Evolutionary conservation across 2,888 invertebrate genomes (phyloP).

Genomic region (Hyles lineata): DNA sequence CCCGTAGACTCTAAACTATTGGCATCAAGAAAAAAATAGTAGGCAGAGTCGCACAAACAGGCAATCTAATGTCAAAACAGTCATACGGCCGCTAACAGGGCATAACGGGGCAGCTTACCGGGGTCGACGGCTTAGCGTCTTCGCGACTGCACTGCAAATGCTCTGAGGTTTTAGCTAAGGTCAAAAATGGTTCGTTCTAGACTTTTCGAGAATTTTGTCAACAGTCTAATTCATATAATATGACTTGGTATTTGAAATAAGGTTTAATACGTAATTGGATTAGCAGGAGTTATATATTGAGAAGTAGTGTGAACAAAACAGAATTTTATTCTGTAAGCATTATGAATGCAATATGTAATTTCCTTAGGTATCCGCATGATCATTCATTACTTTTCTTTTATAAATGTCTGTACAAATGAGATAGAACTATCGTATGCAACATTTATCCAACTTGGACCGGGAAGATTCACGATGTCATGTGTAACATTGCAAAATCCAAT

Average conservation of each 20-base stretch:
- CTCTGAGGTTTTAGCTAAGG: background rate
- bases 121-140: slow-evolving; percentile 1
- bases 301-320: no score
- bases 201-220: background rate
- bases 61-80: background rate
- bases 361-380: no score
- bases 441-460: background rate
- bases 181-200: background rate
- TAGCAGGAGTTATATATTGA: no score
- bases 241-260: no score
- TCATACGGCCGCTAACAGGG: background rate
- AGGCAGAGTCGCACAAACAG: background rate
- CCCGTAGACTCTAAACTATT: no score
- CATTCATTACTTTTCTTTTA: no score
- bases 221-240: no score
- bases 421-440: background rate
- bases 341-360: no score
- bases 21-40: background rate
- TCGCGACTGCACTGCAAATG: background rate
- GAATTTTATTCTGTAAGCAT: no score
- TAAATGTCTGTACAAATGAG: background rate
- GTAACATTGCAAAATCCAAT: slow-evolving; percentile 7
- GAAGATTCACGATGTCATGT: background rate
- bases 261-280: no score
- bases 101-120: slow-evolving; percentile 4